Evolutionary conservation across 2,888 invertebrate genomes (phyloP), one percentile per base, ranked within the genome.

Genomic region (Pandemis heparana): DNA sequence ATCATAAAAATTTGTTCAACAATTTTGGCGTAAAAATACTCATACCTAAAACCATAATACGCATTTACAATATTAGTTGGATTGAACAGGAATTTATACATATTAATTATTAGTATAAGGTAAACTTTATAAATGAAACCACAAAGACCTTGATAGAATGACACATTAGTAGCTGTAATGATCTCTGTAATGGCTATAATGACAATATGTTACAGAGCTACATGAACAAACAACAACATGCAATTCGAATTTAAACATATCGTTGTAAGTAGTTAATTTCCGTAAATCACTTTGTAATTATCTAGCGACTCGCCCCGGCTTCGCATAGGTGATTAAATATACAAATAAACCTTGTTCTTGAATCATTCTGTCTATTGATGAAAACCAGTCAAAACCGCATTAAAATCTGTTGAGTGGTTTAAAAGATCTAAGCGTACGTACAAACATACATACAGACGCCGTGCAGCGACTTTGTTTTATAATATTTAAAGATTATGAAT

Each of bases 131-230:
- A 56, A 56, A 56, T 3, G 18, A 10, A 56, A 53, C 16, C 53
- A 18, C 9, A 8, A 56, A 23, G 56, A 56, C 56, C 56, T 56
- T 56, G 56, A 23, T 56, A 23, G 23, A 23, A 56, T 23, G 53
- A n/a, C n/a, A 53, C 53, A 53, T 53, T n/a, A n/a, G n/a, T 18
- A 56, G 56, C 51, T 48, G 7, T 53, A 53, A 53, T 18, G 16
- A 16, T 18, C 18, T 3, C 0, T 48, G 48, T 7, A 18, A 53
- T 53, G 18, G 2, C 23, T 23, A 23, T 23, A 56, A 56, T 56
- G 2, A 4, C 4, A 10, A 9, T 56, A 12, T 56, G 5, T 56
- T 18, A 23, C 12, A 56, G 23, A 18, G 8, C 5, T 56, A 56
- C 23, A 23, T 56, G 12, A 56, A 18, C 23, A 23, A 23, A 56